phyloP scores from a whole-genome alignment of 1,140 invertebrate genomes.

The Xylocopa sonorina region DNA sequence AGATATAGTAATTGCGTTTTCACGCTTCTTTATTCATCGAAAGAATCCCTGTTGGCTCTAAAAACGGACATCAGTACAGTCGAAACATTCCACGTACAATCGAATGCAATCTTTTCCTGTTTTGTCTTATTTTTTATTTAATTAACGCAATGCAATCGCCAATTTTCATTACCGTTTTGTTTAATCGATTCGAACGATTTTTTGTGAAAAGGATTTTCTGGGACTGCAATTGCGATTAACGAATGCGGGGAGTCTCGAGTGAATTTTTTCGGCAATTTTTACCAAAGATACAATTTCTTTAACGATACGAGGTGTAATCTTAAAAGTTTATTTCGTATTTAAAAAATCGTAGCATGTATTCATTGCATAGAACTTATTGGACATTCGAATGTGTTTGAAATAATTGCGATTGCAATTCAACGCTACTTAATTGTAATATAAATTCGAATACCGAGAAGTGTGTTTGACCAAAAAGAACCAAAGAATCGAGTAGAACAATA shows the following conservation, averaged over 20 bases:
- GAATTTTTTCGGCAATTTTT: background rate
- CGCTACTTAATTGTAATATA: conserved; percentile 26
- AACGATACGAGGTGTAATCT: background rate
- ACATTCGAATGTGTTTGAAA: background rate
- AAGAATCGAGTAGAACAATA: conserved; percentile 47
- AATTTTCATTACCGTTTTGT: too few species aligned
- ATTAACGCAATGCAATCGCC: too few species aligned
- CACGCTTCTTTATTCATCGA: background rate
- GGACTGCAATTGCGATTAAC: background rate
- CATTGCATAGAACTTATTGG: background rate
- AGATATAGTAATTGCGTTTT: background rate
- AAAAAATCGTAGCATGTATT: background rate
- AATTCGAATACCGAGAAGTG: background rate
- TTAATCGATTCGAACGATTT: background rate
- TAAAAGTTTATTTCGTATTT: too few species aligned
- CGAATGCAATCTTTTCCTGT: background rate
- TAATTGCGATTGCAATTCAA: conserved; percentile 24
- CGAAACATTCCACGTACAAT: conserved; percentile 36
- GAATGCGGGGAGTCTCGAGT: too few species aligned
- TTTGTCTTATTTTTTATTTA: background rate
- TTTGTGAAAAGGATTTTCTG: background rate
- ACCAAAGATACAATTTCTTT: background rate
- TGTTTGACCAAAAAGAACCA: conserved; percentile 51
- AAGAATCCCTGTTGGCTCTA: background rate
- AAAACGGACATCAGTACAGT: background rate